phyloP scores from a whole-genome alignment of 2,113 vertebrate genomes.

The Puntigrus tetrazona region DNA sequence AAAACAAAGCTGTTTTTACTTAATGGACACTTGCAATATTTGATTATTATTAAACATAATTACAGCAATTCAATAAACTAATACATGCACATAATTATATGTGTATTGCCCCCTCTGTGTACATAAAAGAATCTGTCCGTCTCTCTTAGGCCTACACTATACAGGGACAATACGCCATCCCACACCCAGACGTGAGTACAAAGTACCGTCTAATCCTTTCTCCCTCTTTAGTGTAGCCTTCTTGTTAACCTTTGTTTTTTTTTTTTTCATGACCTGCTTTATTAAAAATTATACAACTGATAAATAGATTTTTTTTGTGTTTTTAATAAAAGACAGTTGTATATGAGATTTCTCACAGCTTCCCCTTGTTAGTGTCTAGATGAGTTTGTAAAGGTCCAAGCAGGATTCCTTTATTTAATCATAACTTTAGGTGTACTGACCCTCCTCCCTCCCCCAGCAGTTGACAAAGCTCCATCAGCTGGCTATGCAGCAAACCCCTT shows the following conservation, averaged over 20 bases:
- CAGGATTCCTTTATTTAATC: conserved; percentile 78
- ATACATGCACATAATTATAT: background rate
- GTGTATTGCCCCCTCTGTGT: background rate
- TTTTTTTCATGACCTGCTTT: background rate
- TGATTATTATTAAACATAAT: background rate
- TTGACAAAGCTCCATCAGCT: conserved; percentile 99
- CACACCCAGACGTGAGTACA: conserved; percentile 89
- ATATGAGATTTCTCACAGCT: background rate
- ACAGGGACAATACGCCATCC: conserved; percentile 96
- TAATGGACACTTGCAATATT: background rate
- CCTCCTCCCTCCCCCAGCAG: conserved; percentile 98
- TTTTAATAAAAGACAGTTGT: background rate
- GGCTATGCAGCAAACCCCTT: conserved; percentile 99
- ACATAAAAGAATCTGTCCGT: background rate
- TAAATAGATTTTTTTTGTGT: background rate
- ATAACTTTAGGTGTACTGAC: conserved; percentile 97
- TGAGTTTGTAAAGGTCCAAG: conserved; percentile 58
- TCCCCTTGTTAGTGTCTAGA: conserved; percentile 60
- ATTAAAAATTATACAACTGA: background rate
- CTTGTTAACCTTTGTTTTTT: conserved; percentile 8
- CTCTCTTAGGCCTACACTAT: conserved; percentile 90
- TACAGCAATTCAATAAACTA: background rate
- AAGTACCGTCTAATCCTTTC: conserved; percentile 63
- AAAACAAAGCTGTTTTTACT: too few species aligned
- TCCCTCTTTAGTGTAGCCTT: background rate